Percentiles rank a stretch among this genome's conserved stretches.
These are phyloP conservation scores for Apistogramma diplotaenia DNA, from an alignment of 2,113 vertebrate species.

Conservation along the genomic window DNA sequence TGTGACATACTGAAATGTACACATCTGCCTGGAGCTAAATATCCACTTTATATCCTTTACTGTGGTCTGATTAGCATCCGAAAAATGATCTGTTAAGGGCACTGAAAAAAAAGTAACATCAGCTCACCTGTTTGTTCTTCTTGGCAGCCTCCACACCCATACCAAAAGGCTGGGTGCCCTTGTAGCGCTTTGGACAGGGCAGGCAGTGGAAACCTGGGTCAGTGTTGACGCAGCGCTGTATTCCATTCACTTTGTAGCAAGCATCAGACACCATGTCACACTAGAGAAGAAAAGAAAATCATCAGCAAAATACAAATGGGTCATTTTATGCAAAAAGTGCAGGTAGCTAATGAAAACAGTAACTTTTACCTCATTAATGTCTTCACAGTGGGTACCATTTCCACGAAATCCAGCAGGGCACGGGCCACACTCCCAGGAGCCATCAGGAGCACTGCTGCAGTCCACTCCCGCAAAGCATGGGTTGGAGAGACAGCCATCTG, in stretches of 20 bases:
- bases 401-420: conserved; percentile 91
- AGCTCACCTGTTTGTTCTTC: conserved; percentile 87
- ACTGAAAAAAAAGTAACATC: not conserved
- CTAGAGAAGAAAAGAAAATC: conserved; percentile 61
- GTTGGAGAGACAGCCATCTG: conserved; percentile 96
- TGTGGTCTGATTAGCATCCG: not conserved
- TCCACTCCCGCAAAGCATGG: conserved; percentile 92
- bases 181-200: conserved; percentile 92
- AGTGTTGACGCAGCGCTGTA: conserved; percentile 89
- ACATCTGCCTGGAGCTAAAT: conserved; percentile 9
- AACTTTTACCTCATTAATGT: conserved; percentile 89
- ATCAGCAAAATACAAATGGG: not conserved
- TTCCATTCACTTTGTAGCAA: conserved; percentile 85
- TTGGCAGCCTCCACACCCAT: conserved; percentile 88
- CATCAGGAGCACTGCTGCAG: conserved; percentile 90
- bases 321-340: not conserved
- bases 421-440: conserved; percentile 94
- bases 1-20: conserved; percentile 29
- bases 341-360: not conserved
- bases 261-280: conserved; percentile 89
- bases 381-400: conserved; percentile 90
- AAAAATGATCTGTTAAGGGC: not conserved
- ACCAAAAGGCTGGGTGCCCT: conserved; percentile 90
- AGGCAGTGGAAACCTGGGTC: conserved; percentile 94
- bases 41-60: not conserved